A percentile compares a stretch with the other conserved stretches of the same genome.
phyloP scores from a whole-genome alignment of 2,113 vertebrate genomes.

The Pycnonotus jocosus region DNA sequence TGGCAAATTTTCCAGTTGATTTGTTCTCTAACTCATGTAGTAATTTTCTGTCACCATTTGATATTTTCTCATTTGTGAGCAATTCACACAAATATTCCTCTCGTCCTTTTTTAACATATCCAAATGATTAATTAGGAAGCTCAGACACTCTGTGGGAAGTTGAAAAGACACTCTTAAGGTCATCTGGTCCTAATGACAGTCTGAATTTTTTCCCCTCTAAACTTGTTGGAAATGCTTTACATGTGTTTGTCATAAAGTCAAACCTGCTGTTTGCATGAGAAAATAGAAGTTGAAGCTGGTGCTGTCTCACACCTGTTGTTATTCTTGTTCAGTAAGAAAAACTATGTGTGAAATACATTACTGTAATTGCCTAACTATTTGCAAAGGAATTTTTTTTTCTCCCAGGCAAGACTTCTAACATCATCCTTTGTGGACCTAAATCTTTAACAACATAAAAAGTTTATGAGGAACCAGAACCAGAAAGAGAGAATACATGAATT shows the following conservation, averaged over 20 bases:
- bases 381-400: background rate
- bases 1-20: background rate
- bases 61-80: background rate
- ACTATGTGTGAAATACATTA: background rate
- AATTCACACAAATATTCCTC: background rate
- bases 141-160: background rate
- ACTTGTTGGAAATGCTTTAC: background rate
- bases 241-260: constrained; percentile 6
- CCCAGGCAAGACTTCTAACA: background rate
- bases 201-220: background rate
- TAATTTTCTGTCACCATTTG: background rate
- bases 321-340: background rate
- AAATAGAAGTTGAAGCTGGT: background rate
- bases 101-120: background rate
- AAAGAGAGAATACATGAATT: background rate
- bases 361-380: background rate
- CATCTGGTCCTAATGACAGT: background rate
- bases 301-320: background rate
- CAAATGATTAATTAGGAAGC: background rate
- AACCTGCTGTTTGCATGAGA: background rate
- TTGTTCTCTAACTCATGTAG: background rate
- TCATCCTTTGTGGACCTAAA: background rate
- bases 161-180: background rate
- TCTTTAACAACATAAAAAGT: background rate
- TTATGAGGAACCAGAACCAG: background rate